Percentiles rank a stretch among this genome's conserved stretches.
phyloP scores from a whole-genome alignment of 2,888 invertebrate genomes.

The Epirrhoe tristata region DNA sequence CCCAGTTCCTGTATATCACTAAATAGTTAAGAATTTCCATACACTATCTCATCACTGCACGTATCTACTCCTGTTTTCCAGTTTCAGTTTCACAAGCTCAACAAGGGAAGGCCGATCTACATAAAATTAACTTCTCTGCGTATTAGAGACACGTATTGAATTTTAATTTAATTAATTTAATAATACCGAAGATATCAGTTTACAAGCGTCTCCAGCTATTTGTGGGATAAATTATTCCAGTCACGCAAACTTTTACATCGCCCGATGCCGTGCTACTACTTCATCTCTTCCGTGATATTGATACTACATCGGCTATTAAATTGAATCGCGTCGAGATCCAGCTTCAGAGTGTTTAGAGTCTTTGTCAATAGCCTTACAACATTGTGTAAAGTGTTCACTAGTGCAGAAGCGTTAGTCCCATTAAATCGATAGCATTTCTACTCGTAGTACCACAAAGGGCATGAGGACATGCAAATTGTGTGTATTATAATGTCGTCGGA shows the following conservation, averaged over 20 bases:
- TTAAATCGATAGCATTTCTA: conserved; percentile 40
- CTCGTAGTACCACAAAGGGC: conserved; percentile 64
- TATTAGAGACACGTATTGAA: conserved; percentile 59
- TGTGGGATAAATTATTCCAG: conserved; percentile 64
- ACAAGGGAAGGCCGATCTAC: conserved; percentile 40
- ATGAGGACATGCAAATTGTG: conserved; percentile 77
- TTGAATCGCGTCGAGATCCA: conserved; percentile 15
- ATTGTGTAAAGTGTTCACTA: conserved; percentile 14
- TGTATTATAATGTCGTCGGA: conserved; percentile 74
- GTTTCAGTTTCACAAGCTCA: conserved; percentile 29
- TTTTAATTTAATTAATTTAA: conserved; percentile 63
- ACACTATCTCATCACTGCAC: conserved; percentile 23
- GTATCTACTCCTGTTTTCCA: conserved; percentile 16
- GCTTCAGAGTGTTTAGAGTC: conserved; percentile 20
- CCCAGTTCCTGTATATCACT: conserved; percentile 18
- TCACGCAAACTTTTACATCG: conserved; percentile 55
- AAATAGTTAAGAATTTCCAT: conserved; percentile 28
- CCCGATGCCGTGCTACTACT: conserved; percentile 29
- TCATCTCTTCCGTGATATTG: conserved; percentile 21
- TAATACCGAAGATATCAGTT: conserved; percentile 63
- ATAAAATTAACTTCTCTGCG: conserved; percentile 49
- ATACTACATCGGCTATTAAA: conserved; percentile 3
- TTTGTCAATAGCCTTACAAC: conserved; percentile 58
- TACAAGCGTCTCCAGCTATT: conserved; percentile 58
- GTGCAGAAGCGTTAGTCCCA: conserved; percentile 38